These are phyloP conservation scores for Diorhabda elongata DNA, from an alignment of 1,140 invertebrate genomes.

Conservation along the genomic window DNA sequence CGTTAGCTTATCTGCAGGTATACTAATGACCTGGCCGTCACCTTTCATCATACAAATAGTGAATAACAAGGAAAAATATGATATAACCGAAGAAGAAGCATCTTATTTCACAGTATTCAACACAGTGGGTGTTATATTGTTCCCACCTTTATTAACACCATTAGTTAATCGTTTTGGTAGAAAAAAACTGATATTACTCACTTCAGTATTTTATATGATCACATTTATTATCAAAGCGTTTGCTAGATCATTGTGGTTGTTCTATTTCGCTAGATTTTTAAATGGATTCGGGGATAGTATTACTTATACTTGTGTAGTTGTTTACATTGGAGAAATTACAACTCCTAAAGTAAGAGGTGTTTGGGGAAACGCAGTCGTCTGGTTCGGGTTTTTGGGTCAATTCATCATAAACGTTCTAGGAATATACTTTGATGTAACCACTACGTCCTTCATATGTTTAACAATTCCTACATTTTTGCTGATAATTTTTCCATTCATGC, in stretches of 20 bases:
- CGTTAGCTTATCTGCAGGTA: conserved; percentile 1
- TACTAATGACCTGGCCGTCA: conserved; percentile 18
- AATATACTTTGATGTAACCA: background rate
- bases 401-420: background rate
- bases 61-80: conserved; percentile 20
- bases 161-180: conserved; percentile 3
- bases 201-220: background rate
- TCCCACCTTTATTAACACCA: background rate
- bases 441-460: background rate
- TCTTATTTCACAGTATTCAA: background rate
- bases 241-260: background rate
- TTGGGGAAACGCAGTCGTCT: background rate
- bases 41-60: conserved; percentile 16
- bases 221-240: background rate
- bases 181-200: background rate
- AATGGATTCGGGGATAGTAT: background rate
- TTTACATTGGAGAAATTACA: background rate
- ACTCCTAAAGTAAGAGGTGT: background rate
- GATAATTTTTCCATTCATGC: conserved; percentile 21
- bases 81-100: conserved; percentile 20
- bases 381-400: background rate
- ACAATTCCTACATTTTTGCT: background rate
- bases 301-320: background rate
- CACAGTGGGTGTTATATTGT: background rate
- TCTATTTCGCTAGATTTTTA: background rate